A percentile compares a stretch with the other conserved stretches of the same genome.
These are phyloP conservation scores for Homalodisca vitripennis DNA, from an alignment of 1,140 invertebrate species.

Conservation along the genomic window DNA sequence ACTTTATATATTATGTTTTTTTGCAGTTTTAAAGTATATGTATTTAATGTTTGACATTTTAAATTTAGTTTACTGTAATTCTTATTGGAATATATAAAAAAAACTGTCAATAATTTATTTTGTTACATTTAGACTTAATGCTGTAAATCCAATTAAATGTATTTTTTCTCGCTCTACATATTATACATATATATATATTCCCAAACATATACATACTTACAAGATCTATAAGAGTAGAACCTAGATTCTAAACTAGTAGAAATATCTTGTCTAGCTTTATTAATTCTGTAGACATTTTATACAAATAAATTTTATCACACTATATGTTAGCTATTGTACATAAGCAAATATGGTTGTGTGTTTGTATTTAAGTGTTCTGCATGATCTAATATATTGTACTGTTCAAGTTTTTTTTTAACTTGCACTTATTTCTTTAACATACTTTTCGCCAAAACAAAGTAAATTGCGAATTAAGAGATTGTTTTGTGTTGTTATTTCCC, in stretches of 20 bases:
- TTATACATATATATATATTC: too few relatives aligned
- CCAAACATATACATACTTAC: too few relatives aligned
- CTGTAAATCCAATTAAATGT: too few relatives aligned
- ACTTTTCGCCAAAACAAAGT: constrained; percentile 8
- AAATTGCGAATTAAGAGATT: not conserved
- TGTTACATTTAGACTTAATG: too few relatives aligned
- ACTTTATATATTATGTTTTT: too few relatives aligned
- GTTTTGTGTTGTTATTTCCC: too few relatives aligned
- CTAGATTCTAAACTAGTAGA: constrained; percentile 17
- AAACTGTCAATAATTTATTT: too few relatives aligned
- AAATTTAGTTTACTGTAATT: too few relatives aligned
- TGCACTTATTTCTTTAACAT: not conserved
- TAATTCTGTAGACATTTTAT: constrained; percentile 24
- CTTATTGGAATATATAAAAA: too few relatives aligned
- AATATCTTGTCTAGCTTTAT: constrained; percentile 21
- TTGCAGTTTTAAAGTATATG: too few relatives aligned
- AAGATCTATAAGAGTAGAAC: not conserved
- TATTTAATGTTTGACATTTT: too few relatives aligned
- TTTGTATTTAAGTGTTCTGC: constrained; percentile 22
- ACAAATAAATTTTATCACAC: constrained; percentile 18
- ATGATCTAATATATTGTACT: not conserved
- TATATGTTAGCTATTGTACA: constrained; percentile 24
- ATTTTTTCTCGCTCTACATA: too few relatives aligned
- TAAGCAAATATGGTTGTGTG: constrained; percentile 23
- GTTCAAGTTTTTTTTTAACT: constrained; percentile 4